phyloP scores from a whole-genome alignment of 2,113 vertebrate genomes.

The Pipa parva region DNA sequence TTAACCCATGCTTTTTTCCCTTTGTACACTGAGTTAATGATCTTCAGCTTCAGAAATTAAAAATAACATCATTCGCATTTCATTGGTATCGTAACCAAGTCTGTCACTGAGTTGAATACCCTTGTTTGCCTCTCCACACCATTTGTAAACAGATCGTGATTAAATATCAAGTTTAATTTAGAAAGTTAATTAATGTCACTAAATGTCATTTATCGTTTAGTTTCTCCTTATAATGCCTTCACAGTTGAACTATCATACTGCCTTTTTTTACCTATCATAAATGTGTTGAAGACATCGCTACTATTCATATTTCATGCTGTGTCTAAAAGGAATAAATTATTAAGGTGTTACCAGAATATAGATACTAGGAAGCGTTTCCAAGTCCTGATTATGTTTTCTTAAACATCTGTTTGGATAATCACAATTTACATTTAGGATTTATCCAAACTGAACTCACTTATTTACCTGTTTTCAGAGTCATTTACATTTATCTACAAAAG shows the following conservation, averaged over 20 bases:
- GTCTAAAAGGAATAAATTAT: conserved; percentile 25
- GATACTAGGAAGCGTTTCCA: too few relatives aligned
- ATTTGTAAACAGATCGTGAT: conserved; percentile 77
- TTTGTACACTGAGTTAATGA: conserved; percentile 30
- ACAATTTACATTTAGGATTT: too few relatives aligned
- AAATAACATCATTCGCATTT: conserved; percentile 59
- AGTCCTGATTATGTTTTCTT: too few relatives aligned
- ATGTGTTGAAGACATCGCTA: conserved; percentile 40
- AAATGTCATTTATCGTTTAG: conserved; percentile 77
- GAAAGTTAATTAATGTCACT: conserved; percentile 82
- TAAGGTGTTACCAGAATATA: too few relatives aligned
- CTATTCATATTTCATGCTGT: conserved; percentile 34
- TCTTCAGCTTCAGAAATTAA: conserved; percentile 21
- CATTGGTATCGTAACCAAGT: conserved; percentile 74
- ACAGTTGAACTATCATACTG: conserved; percentile 65
- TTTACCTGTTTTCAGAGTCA: too few relatives aligned
- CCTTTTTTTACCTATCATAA: conserved; percentile 60
- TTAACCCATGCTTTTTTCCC: conserved; percentile 11
- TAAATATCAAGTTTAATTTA: conserved; percentile 83
- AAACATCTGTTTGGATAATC: too few relatives aligned
- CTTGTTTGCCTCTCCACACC: conserved; percentile 68
- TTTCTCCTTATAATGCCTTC: conserved; percentile 66
- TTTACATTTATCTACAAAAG: too few relatives aligned
- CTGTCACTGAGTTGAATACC: conserved; percentile 74
- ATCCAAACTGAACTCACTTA: too few relatives aligned